Evolutionary conservation across 2,113 vertebrate species (phyloP).

Genomic region (Holacanthus passer): DNA sequence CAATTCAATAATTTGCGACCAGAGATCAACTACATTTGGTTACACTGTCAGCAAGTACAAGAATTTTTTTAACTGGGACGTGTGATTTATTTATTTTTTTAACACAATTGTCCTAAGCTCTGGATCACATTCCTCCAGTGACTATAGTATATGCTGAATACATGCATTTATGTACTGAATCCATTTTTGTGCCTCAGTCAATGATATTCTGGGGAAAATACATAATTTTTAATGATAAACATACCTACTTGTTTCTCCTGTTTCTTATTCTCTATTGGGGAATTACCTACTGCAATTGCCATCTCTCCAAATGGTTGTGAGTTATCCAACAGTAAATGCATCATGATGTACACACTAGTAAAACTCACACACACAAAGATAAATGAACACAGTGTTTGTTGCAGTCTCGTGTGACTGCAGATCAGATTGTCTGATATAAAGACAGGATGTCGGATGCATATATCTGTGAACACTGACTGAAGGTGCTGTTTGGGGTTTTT

Average conservation of each 20-base stretch:
- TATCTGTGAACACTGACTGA: slow-evolving; percentile 56
- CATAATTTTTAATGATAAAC: too few species aligned
- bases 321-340: not conserved
- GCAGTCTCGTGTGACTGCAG: not conserved
- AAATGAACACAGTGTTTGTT: not conserved
- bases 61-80: too few species aligned
- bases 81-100: too few species aligned
- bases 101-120: not conserved
- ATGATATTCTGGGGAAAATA: not conserved
- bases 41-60: not conserved
- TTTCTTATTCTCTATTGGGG: not conserved
- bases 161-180: not conserved
- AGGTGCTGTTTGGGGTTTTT: slow-evolving; percentile 47
- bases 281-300: too few species aligned
- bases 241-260: not conserved
- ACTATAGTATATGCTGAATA: not conserved
- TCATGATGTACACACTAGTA: not conserved
- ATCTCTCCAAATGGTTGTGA: not conserved
- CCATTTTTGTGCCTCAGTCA: not conserved
- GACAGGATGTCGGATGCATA: slow-evolving; percentile 23
- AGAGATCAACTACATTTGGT: too few species aligned
- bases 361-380: not conserved
- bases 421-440: slow-evolving; percentile 6
- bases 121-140: not conserved
- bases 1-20: too few species aligned